Evolutionary conservation across 2,888 invertebrate species (phyloP), one percentile per base, ranked within the genome.

Genomic region (Syritta pipiens): DNA sequence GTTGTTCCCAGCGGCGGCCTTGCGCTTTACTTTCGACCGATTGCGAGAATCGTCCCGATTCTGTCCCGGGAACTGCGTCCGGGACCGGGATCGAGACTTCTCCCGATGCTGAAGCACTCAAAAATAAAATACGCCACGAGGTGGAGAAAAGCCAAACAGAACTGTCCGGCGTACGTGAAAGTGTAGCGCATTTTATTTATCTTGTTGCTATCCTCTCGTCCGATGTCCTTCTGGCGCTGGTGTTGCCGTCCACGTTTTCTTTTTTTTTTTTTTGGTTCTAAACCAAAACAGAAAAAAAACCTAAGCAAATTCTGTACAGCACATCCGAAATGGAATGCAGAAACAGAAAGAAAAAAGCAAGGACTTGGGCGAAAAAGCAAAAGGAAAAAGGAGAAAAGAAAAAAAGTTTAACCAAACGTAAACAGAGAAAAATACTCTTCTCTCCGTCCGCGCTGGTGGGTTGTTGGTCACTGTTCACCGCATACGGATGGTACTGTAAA

Each of bases 401-500:
- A 40, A 77, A 35, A 59, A 26, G 12, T 40, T 46, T 28, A 72
- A 48, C 77, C 59, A 71, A 77, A 77, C 60, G 77, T 65, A 72
- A 72, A 77, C 65, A 77, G 40, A 72, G 77, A 48, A 72, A 51
- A 77, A 65, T 60, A 55, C 71, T 53, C 51, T 26, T 20, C 35
- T 46, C 37, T 20, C 62, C 37, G 55, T 46, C 46, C 57, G 63
- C 69, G 69, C 59, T 30, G 49, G 48, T 40, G 57, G 59, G 28
- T 53, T n/a, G n/a, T n/a, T 67, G 77, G 72, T 77, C 72, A 67
- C 49, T 72, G 53, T 49, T 72, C 60, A 77, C 72, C 77, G 65
- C 77, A 77, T 77, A 53, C 71, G 71, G 59, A 65, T 55, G 17
- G 48, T 48, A 40, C 65, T 65, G 72, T 72, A 72, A 72, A 77